Evolutionary conservation across 2,113 vertebrate genomes (phyloP).

Genomic region (Odocoileus virginianus): DNA sequence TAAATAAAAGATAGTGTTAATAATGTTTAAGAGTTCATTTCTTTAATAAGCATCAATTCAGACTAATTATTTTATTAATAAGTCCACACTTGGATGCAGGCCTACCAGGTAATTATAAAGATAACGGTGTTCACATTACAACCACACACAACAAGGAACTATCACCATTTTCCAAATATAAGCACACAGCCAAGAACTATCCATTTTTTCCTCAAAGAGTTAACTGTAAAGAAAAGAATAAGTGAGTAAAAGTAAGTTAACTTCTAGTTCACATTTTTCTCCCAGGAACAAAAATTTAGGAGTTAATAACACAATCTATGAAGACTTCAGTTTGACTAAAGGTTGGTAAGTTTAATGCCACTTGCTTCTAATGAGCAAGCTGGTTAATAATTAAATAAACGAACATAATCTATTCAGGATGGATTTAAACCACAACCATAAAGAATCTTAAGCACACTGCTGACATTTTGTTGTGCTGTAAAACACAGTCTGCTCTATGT

Average conservation of each 20-base stretch:
- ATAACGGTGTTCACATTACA: not conserved
- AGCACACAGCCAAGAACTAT: not conserved
- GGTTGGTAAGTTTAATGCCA: conserved; percentile 46
- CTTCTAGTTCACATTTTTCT: not conserved
- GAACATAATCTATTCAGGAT: not conserved
- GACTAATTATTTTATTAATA: conserved; percentile 44
- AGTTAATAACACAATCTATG: not conserved
- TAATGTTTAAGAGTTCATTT: not conserved
- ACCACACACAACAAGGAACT: not conserved
- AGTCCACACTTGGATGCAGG: not conserved
- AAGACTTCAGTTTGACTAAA: conserved; percentile 6
- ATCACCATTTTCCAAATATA: not conserved
- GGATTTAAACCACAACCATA: not conserved
- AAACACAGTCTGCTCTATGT: not conserved
- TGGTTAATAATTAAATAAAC: conserved; percentile 59
- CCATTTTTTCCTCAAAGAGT: not conserved
- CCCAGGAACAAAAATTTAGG: not conserved
- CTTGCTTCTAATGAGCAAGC: conserved; percentile 47
- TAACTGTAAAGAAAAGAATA: not conserved
- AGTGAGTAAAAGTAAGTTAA: not conserved
- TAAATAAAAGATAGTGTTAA: conserved; percentile 35
- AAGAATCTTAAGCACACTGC: conserved; percentile 4
- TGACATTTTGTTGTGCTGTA: conserved; percentile 24
- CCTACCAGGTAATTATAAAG: not conserved
- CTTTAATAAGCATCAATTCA: conserved; percentile 43